Percentiles rank a stretch among this genome's conserved stretches.
Conservation (phyloP, 2,888 invertebrate genomes). For the Chalcis sispes region DNA sequence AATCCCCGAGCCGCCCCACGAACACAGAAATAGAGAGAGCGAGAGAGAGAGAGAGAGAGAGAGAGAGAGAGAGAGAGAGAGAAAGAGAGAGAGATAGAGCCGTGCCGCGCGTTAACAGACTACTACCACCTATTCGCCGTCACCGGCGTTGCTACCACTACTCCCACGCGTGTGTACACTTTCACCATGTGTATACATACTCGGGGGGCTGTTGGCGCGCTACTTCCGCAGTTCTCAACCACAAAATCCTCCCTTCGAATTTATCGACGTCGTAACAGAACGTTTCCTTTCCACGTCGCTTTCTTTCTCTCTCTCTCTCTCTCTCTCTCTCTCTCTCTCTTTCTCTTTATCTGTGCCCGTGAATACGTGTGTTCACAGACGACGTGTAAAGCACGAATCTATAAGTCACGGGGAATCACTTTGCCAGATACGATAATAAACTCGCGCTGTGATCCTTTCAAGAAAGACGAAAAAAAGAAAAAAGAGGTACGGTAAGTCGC, state of each 20-base stretch:
- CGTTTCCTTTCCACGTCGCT: conserved; percentile 72
- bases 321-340: too few species aligned
- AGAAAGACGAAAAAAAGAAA: not conserved
- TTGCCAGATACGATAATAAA: conserved; percentile 52
- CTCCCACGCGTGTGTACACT: too few species aligned
- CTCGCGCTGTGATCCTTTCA: conserved; percentile 6
- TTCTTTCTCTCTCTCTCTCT: not conserved
- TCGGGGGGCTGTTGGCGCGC: conserved; percentile 63
- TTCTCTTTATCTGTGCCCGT: not conserved
- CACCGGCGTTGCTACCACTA: too few species aligned
- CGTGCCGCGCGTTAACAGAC: too few species aligned
- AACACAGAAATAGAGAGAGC: not conserved
- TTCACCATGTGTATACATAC: conserved; percentile 41
- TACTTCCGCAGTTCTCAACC: conserved; percentile 73
- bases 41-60: not conserved
- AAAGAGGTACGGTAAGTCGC: not conserved
- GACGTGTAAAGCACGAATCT: conserved; percentile 44
- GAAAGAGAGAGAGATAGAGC: too few species aligned
- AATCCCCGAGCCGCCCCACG: conserved; percentile 64
- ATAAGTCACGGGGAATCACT: conserved; percentile 44
- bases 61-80: conserved; percentile 6
- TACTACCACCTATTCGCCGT: too few species aligned
- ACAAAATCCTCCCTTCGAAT: conserved; percentile 72
- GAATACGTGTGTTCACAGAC: not conserved
- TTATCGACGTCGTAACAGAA: conserved; percentile 69